These are phyloP conservation scores for Coluber constrictor DNA, from an alignment of 2,797 vertebrate species.

Conservation along the genomic window DNA sequence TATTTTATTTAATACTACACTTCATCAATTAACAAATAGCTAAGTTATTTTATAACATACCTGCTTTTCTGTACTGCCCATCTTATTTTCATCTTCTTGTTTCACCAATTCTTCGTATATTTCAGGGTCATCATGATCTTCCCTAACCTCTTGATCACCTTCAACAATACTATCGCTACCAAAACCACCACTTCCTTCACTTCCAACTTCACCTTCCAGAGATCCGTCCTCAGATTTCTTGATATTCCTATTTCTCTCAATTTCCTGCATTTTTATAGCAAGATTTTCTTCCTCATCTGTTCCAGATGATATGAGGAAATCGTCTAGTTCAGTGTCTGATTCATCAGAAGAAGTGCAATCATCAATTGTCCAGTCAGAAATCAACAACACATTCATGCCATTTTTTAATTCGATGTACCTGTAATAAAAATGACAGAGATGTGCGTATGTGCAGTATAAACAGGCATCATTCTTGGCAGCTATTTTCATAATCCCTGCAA, in stretches of 20 bases:
- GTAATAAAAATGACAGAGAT: not conserved
- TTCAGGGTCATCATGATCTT: conserved; percentile 61
- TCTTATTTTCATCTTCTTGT: conserved; percentile 66
- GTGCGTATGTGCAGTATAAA: not conserved
- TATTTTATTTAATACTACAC: not conserved
- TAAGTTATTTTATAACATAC: conserved; percentile 58
- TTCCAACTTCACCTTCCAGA: conserved; percentile 52
- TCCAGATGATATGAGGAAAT: conserved; percentile 50
- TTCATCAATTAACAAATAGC: not conserved
- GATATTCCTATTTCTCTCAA: conserved; percentile 71
- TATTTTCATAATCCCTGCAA: not conserved
- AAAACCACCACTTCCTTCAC: conserved; percentile 54
- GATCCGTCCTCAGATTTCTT: conserved; percentile 36
- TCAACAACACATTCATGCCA: conserved; percentile 81
- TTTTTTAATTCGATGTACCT: conserved; percentile 84
- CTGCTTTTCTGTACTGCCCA: conserved; percentile 79
- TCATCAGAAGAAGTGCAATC: conserved; percentile 54
- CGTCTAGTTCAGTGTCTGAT: conserved; percentile 58
- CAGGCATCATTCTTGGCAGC: not conserved
- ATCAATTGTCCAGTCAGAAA: conserved; percentile 78
- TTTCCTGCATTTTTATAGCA: conserved; percentile 63
- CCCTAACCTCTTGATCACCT: conserved; percentile 49
- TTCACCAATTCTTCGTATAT: conserved; percentile 53
- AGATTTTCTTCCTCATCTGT: conserved; percentile 63
- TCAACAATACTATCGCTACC: not conserved